Percentiles rank a stretch among this genome's conserved stretches.
Conservation (phyloP, 2,888 invertebrate genomes). For the Yponomeuta plumbellus region DNA sequence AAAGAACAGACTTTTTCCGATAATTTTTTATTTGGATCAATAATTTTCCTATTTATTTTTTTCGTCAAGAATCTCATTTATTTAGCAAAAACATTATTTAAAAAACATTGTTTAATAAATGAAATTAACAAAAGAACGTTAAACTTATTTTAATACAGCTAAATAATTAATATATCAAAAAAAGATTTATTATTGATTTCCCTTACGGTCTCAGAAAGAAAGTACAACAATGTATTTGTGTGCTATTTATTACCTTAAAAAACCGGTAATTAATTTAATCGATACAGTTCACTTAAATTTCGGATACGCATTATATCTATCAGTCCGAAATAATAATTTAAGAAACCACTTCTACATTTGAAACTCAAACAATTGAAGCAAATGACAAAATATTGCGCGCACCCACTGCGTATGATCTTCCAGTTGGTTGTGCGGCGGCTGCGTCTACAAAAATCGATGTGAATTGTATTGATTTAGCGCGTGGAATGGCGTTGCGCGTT, state of each 20-base stretch:
- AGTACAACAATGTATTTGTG: too few species aligned
- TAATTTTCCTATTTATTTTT: neutral
- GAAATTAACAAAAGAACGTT: neutral
- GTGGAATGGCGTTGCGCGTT: slow-evolving; percentile 84
- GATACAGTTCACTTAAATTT: neutral
- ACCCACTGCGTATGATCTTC: slow-evolving; percentile 74
- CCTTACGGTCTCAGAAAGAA: neutral
- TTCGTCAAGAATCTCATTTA: neutral
- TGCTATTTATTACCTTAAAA: neutral
- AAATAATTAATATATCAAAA: neutral
- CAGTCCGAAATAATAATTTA: neutral
- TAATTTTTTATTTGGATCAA: slow-evolving; percentile 1
- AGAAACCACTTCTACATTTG: neutral
- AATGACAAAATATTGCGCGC: slow-evolving; percentile 46
- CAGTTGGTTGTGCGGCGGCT: slow-evolving; percentile 73
- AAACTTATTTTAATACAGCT: too few species aligned
- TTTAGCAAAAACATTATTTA: neutral
- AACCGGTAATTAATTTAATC: neutral
- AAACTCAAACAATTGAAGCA: too few species aligned
- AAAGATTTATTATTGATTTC: neutral
- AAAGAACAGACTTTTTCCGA: slow-evolving; percentile 15
- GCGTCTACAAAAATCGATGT: slow-evolving; percentile 84
- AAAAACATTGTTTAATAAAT: neutral
- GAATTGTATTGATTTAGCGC: slow-evolving; percentile 82
- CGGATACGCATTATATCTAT: neutral